Base-by-base conservation (phyloP, 2,113 vertebrate genomes). In the Scomber scombrus region DNA sequence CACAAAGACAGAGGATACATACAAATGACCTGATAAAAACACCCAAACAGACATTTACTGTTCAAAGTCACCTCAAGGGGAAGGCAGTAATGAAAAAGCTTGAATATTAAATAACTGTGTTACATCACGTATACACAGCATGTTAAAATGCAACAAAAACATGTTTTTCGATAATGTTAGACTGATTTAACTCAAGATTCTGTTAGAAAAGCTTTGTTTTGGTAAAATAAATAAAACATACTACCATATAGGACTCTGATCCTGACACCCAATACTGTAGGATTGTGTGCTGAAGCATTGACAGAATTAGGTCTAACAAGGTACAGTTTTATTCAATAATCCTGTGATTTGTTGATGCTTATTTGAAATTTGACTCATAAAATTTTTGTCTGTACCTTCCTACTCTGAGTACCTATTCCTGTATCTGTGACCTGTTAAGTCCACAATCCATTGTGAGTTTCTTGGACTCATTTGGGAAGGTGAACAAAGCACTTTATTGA, bases 391-490 rank as follows among this genome's bases (percentile, higher is more conserved):
- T 40, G 34, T 40, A 40, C 34, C 34, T 40, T 40, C 34, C 34
- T 9, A 9, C 34, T 58, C 16, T 76, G 71, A 60, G 29, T 19
- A 26, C 23, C 31, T 43, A 18, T 46, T 67, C 23, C 16, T 10
- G 10, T 21, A 76, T 80, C 21, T 93, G 95, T 95, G 94, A 61
- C 92, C 94, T 57, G 5, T 69, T 3, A 1, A 49, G 70, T 54
- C 9, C 23, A 47, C 54, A 45, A 43, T 63, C 13, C 29, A 40
- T 60, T 56, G 61, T 50, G 31, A 29, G 31, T 68, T n/a, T 50
- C 45, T 73, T 62, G 54, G 57, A 43, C 23, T 70, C 67, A 26
- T 5, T 5, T 64, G 47, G 13, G 31, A 45, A 66, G 77, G 63
- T 68, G 80, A 76, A 43, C 81, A 69, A 40, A 82, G 63, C 4